Base-by-base conservation (phyloP, 2,113 vertebrate genomes). In the Thermophis baileyi region DNA sequence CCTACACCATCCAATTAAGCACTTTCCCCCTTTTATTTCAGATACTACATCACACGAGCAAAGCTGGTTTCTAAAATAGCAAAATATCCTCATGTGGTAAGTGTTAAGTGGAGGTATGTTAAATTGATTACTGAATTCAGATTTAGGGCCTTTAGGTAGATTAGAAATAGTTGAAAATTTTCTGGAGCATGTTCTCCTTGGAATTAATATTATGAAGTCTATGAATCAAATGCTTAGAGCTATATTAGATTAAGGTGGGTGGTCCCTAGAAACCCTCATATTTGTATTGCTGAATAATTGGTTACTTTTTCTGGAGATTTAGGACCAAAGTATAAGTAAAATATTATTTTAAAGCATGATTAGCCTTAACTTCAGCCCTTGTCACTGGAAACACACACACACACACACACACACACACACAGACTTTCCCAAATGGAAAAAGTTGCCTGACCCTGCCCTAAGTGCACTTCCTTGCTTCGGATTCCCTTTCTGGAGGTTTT, bases 11-110 rank as follows among this genome's bases (percentile, higher is more conserved):
- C 93, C 47, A 27, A n/a, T 51, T 95, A 93, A 35, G 22, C 7
- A 5, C 7, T 54, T 93, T 20, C 96, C 85, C 12, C 49, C 93
- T 97, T 94, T 92, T 44, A 20, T 97, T 94, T 27, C 95, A 99
- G 99, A 98, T 99, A 99, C 90, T 99, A 99, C 97, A 99, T 99
- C 97, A 99, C 99, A 97, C 98, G 99, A 97, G 99, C 99, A 97
- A 99, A 99, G 97, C 95, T 99, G 98, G 99, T 99, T 96, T 99
- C 99, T 96, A 99, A 99, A 99, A 99, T 99, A 98, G 99, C 99
- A 89, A 99, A 99, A 98, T 99, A 99, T 97, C 99, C 99, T 95
- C 99, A 99, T 85, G 99, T 99, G 99, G 99, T 99, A 97, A 99
- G 99, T 99, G 27, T 22, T 10, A 27, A 53, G 30, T 10, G 49